Conservation (phyloP, 1,140 invertebrate genomes). For the Drosophila jambulina region DNA sequence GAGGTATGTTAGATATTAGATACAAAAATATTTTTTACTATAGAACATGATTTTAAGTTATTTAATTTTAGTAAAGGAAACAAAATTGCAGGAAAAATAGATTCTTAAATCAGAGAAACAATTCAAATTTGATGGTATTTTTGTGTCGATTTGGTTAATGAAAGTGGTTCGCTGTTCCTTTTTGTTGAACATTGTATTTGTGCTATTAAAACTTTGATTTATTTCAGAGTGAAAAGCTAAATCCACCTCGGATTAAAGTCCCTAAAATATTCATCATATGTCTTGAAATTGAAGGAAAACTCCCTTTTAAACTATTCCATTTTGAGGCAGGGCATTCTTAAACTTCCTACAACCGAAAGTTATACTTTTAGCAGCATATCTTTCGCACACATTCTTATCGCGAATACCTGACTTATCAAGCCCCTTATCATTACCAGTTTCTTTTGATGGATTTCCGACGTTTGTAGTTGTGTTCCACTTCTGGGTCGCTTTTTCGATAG, state of each 20-base stretch:
- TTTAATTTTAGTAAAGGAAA: neutral
- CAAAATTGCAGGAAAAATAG: neutral
- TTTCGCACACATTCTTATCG: slow-evolving; percentile 52
- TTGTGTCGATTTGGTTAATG: neutral
- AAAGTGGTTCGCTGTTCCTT: no score
- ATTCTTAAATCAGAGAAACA: neutral
- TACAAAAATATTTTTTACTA: neutral
- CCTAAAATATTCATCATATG: neutral
- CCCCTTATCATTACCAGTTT: slow-evolving; percentile 36
- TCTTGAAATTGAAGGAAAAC: neutral
- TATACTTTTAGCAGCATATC: slow-evolving; percentile 31
- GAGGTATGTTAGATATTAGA: no score
- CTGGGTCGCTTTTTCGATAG: slow-evolving; percentile 24
- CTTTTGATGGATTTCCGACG: slow-evolving; percentile 62
- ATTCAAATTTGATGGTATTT: neutral
- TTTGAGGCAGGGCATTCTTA: slow-evolving; percentile 5
- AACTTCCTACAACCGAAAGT: neutral
- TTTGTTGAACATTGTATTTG: no score
- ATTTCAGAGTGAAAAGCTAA: neutral
- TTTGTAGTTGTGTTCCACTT: slow-evolving; percentile 28
- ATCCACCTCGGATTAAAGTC: neutral
- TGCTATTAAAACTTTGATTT: no score
- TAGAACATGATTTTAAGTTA: neutral
- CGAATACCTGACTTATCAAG: slow-evolving; percentile 54
- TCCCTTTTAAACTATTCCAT: neutral